Evolutionary conservation across 2,113 vertebrate genomes (phyloP).

Genomic region (Phaethornis superciliosus): DNA sequence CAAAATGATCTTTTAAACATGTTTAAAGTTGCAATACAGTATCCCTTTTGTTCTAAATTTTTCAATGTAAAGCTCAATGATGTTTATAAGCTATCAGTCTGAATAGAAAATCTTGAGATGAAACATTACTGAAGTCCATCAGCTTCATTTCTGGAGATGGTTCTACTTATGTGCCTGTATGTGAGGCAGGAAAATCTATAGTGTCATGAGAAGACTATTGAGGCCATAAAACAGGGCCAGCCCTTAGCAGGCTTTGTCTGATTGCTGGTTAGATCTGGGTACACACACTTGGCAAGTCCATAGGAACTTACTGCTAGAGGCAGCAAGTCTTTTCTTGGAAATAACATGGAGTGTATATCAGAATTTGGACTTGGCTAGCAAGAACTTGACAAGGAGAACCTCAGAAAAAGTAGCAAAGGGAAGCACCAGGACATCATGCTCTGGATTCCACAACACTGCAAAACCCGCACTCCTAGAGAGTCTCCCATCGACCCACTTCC

Average conservation of each 20-base stretch:
- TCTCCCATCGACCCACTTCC: background rate
- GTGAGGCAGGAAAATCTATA: background rate
- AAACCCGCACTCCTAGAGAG: background rate
- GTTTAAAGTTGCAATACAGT: background rate
- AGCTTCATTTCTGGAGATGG: background rate
- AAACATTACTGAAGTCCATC: background rate
- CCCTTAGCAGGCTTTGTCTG: background rate
- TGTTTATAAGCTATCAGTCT: background rate
- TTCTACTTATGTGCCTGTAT: background rate
- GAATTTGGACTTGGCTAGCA: background rate
- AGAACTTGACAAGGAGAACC: background rate
- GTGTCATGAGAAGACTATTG: background rate
- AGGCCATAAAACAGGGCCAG: conserved; percentile 20
- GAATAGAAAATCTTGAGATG: background rate
- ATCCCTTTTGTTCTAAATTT: background rate
- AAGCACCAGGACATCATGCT: background rate
- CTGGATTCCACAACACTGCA: background rate
- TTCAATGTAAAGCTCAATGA: background rate
- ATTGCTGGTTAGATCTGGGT: conserved; percentile 38
- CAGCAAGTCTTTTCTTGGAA: background rate
- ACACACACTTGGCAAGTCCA: background rate
- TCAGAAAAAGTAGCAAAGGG: background rate
- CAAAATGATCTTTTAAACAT: background rate
- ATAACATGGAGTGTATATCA: background rate
- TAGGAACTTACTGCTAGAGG: background rate